Base-by-base conservation (phyloP, 2,113 vertebrate genomes). In the Erpornis zantholeuca region DNA sequence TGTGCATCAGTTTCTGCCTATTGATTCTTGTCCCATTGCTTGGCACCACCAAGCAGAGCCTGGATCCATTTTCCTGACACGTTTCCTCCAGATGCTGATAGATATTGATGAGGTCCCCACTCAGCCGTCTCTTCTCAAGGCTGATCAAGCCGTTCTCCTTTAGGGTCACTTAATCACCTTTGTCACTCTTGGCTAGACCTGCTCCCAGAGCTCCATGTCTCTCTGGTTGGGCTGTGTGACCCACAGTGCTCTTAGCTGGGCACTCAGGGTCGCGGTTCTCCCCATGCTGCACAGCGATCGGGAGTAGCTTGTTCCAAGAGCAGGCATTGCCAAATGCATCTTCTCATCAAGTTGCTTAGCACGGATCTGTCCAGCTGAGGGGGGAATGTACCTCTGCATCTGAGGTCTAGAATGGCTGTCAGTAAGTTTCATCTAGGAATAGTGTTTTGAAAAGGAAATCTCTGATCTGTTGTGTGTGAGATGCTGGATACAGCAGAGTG, bases 221-320 rank as follows among this genome's bases (percentile, higher is more conserved):
- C 24, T 29, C 45, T 60, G 29, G 3, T 47, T 29, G 7, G 40
- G 9, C 38, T 4, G 8, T 10, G 44, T 64, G 13, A 38, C 15
- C 29, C n/a, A 9, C 38, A 12, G 31, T 3, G 33, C 31, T 61
- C 12, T 5, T 25, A 12, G 6, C 20, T 1, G 0, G 59, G 33
- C 6, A 7, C 10, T 52, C 1, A 0, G 2, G 31, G 5, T 14
- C 15, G 0, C 0, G 0, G 9, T 25, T 70, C 40, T 59, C 12
- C 22, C 5, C 11, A 35, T 1, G 0, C 7, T 0, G 0, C 7
- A 6, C 23, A 9, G 25, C 1, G 0, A 4, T 11, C 1, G 0
- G n/a, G 27, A 11, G 9, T 8, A 4, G 15, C 38, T 40, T 40
- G 17, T n/a, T 65, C 28, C 1, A 16, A 22, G 15, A 52, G 29